Conservation (phyloP, 2,797 vertebrate species). For the Hyperoplus lanceolatus region DNA sequence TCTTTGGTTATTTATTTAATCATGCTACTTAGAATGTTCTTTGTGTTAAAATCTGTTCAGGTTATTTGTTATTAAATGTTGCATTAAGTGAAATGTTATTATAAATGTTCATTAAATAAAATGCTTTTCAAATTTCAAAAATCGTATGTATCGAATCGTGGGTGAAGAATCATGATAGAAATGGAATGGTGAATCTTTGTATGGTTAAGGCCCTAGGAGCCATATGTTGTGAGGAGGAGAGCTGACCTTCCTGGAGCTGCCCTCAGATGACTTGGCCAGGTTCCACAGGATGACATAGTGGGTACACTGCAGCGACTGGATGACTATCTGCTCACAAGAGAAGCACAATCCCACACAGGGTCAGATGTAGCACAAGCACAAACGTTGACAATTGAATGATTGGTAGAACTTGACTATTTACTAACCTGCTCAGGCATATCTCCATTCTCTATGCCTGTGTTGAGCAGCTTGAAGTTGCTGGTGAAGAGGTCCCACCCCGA, state of each 20-base stretch:
- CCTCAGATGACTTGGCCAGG: conserved; percentile 96
- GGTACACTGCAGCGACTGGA: conserved; percentile 98
- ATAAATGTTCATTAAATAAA: too few species aligned
- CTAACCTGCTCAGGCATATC: conserved; percentile 99
- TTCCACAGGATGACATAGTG: conserved; percentile 99
- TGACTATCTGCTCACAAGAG: conserved; percentile 91
- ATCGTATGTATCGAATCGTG: too few species aligned
- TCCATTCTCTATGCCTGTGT: conserved; percentile 99
- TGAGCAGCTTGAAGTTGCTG: conserved; percentile 98
- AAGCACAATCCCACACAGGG: not conserved
- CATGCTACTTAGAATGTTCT: too few species aligned
- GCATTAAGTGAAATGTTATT: too few species aligned
- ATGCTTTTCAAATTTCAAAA: too few species aligned
- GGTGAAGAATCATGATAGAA: too few species aligned
- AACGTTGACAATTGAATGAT: not conserved
- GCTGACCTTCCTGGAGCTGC: conserved; percentile 94
- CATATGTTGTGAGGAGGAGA: not conserved
- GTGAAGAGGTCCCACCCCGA: conserved; percentile 99
- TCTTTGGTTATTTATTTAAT: too few species aligned
- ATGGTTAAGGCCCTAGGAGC: too few species aligned
- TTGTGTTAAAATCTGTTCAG: too few species aligned
- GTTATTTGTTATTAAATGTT: too few species aligned
- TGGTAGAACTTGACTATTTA: not conserved
- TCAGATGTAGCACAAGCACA: not conserved
- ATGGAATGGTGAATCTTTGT: too few species aligned